Conservation (phyloP, 2,888 invertebrate genomes). For the Liopterus haemorrhoidalis region DNA sequence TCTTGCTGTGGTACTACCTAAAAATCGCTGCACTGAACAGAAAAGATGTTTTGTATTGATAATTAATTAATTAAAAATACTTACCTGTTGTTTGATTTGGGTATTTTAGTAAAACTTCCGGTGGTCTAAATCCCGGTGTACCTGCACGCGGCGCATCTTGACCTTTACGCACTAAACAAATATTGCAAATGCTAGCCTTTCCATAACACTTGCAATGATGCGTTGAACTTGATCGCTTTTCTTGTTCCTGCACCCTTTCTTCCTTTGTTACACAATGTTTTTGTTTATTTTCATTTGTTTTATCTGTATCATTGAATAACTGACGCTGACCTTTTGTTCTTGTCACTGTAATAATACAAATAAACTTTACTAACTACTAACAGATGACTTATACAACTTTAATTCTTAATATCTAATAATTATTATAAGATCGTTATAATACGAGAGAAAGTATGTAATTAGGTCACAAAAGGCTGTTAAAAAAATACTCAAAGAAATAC, state of each 20-base stretch:
- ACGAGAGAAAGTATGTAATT: too few species aligned
- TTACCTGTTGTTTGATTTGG: slow-evolving; percentile 69
- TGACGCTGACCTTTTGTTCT: too few species aligned
- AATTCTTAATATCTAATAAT: too few species aligned
- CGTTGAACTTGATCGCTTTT: slow-evolving; percentile 11
- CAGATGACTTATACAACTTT: too few species aligned
- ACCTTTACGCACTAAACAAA: slow-evolving; percentile 58
- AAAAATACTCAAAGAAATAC: too few species aligned
- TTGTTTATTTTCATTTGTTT: slow-evolving; percentile 11
- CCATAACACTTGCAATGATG: slow-evolving; percentile 60
- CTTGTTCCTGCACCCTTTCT: too few species aligned
- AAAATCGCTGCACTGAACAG: too few species aligned
- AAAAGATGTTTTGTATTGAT: slow-evolving; percentile 6
- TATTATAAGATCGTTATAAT: too few species aligned
- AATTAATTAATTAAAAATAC: slow-evolving; percentile 9
- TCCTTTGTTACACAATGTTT: slow-evolving; percentile 14
- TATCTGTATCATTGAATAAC: slow-evolving; percentile 19
- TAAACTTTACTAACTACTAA: background rate
- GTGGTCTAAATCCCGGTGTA: slow-evolving; percentile 84
- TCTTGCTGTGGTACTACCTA: too few species aligned
- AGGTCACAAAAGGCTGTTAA: too few species aligned
- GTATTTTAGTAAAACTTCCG: slow-evolving; percentile 76
- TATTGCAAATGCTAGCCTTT: slow-evolving; percentile 59
- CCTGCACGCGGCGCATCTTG: slow-evolving; percentile 77
- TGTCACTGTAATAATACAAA: too few species aligned